A percentile compares a stretch with the other conserved stretches of the same genome.
phyloP scores from a whole-genome alignment of 2,113 vertebrate genomes.

The Mustela lutreola region DNA sequence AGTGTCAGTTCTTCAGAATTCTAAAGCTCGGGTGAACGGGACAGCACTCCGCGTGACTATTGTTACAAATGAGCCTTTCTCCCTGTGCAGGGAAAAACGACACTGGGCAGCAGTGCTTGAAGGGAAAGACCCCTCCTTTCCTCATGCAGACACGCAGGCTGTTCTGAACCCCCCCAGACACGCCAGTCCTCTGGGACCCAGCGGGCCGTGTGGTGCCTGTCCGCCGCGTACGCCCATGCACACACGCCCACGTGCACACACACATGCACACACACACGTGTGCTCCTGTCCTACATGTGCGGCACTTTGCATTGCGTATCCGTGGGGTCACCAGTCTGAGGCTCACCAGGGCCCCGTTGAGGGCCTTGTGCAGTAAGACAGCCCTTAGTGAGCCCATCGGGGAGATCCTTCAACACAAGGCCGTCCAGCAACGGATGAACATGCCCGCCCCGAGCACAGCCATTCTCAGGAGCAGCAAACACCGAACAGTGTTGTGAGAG shows the following conservation, averaged over 20 bases:
- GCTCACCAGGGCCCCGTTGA: background rate
- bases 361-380: background rate
- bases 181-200: background rate
- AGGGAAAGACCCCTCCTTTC: background rate
- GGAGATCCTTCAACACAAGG: background rate
- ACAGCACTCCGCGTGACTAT: background rate
- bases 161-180: background rate
- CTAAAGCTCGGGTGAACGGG: background rate
- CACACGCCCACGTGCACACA: accelerated
- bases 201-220: background rate
- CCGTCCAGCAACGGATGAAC: background rate
- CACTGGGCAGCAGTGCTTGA: background rate
- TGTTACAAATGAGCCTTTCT: background rate
- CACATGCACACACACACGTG: accelerated
- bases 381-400: background rate
- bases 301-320: background rate
- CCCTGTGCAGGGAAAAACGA: background rate
- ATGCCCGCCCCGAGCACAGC: background rate
- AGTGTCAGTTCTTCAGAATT: background rate
- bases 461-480: background rate
- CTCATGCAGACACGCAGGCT: background rate
- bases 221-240: accelerated
- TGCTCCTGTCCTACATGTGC: no score
- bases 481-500: background rate
- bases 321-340: background rate